phyloP scores from a whole-genome alignment of 2,797 vertebrate genomes.

The Tamandua tetradactyla region DNA sequence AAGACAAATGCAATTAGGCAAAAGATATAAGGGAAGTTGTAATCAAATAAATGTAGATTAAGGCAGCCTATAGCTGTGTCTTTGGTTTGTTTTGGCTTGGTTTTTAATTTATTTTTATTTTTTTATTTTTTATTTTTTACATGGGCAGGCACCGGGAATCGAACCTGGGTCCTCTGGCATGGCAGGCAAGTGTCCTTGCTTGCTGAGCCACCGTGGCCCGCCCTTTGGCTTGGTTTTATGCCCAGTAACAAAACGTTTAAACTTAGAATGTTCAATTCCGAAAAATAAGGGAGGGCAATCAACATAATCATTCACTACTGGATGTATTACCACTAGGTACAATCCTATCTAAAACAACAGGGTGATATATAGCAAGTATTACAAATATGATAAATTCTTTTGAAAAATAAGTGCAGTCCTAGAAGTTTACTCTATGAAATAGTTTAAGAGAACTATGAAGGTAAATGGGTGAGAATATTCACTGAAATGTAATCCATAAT shows the following conservation, averaged over 20 bases:
- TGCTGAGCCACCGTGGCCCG: too few species aligned
- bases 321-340: not conserved
- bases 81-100: too few species aligned
- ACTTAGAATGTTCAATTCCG: not conserved
- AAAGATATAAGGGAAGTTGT: not conserved
- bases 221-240: too few species aligned
- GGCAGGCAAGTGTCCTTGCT: too few species aligned
- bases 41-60: slow-evolving; percentile 26
- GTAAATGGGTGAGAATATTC: not conserved
- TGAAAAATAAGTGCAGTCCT: not conserved
- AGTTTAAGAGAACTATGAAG: slow-evolving; percentile 2
- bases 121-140: too few species aligned
- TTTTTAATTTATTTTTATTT: too few species aligned
- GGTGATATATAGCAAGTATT: not conserved
- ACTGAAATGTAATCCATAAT: not conserved
- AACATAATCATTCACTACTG: not conserved
- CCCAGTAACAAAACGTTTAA: not conserved
- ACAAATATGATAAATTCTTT: not conserved
- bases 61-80: not conserved
- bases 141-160: too few species aligned
- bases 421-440: not conserved
- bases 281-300: not conserved
- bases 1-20: not conserved
- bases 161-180: too few species aligned
- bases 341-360: not conserved